Percentiles rank a stretch among this genome's conserved stretches.
phyloP scores from a whole-genome alignment of 2,888 invertebrate species.

The Arenicola marina region DNA sequence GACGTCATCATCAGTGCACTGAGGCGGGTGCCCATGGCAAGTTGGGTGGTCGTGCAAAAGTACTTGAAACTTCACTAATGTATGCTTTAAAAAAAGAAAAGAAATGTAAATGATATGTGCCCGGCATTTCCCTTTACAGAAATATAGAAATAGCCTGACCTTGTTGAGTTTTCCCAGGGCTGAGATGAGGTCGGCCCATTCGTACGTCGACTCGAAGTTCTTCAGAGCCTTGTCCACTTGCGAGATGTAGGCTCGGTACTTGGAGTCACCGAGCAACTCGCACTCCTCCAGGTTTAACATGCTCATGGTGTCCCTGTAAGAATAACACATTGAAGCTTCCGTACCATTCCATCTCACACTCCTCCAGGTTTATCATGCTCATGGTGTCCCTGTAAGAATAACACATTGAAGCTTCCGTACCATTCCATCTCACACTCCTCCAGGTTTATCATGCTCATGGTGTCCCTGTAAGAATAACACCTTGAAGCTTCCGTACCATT shows the following conservation, averaged over 20 bases:
- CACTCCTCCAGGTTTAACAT: constrained; percentile 73
- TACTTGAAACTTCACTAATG: too few species aligned
- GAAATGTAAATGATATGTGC: too few species aligned
- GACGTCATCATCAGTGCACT: too few species aligned
- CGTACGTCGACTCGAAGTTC: constrained; percentile 89
- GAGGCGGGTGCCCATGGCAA: too few species aligned
- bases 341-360: background rate
- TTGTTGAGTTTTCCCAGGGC: constrained; percentile 88
- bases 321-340: background rate
- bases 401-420: background rate
- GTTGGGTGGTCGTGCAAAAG: too few species aligned
- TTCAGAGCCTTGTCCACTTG: constrained; percentile 81
- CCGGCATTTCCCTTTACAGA: too few species aligned
- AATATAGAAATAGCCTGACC: too few species aligned
- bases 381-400: constrained; percentile 35
- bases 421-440: background rate
- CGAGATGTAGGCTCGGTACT: constrained; percentile 70
- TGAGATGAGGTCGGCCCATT: constrained; percentile 93
- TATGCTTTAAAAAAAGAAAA: too few species aligned
- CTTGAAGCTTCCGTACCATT: background rate
- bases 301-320: constrained; percentile 46
- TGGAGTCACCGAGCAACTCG: constrained; percentile 79
- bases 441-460: constrained; percentile 44
- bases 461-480: constrained; percentile 4
- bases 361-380: constrained; percentile 34